Conservation (phyloP, 2,888 invertebrate species). For the Unio delphinus region DNA sequence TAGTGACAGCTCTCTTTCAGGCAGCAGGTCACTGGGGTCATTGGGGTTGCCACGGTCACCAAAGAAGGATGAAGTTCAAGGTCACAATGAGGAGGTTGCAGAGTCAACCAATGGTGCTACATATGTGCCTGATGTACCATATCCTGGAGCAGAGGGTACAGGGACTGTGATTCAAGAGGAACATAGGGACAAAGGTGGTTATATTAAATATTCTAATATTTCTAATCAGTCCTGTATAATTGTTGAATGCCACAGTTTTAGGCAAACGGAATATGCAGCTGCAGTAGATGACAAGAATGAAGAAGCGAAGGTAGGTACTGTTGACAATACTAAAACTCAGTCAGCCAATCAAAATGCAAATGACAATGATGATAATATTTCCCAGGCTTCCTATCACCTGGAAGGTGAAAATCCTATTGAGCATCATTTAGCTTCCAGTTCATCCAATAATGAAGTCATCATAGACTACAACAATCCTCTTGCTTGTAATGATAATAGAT, state of each 20-base stretch:
- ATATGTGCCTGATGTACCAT: no score
- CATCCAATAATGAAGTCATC: conserved; percentile 6
- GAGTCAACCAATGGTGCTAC: no score
- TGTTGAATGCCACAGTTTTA: conserved; percentile 7
- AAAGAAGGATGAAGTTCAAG: conserved; percentile 18
- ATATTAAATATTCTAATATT: conserved; percentile 6
- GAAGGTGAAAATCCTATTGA: conserved; percentile 26
- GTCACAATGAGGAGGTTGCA: no score
- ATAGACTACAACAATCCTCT: not conserved
- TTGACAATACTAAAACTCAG: conserved; percentile 45
- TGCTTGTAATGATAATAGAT: not conserved
- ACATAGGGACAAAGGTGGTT: conserved; percentile 6
- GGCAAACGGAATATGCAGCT: no score
- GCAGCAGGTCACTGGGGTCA: conserved; percentile 61
- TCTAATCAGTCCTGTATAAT: conserved; percentile 1
- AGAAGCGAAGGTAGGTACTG: conserved; percentile 22
- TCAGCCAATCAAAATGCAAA: conserved; percentile 70
- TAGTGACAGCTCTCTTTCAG: conserved; percentile 65
- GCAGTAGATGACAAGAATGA: conserved; percentile 2
- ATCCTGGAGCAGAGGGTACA: no score
- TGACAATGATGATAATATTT: conserved; percentile 62
- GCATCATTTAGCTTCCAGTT: conserved; percentile 32
- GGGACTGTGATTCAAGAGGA: not conserved
- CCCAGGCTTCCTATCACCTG: conserved; percentile 22
- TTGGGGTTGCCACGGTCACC: conserved; percentile 56